Base-by-base conservation (phyloP, 2,797 vertebrate species). In the Sebastes hopkinsi region DNA sequence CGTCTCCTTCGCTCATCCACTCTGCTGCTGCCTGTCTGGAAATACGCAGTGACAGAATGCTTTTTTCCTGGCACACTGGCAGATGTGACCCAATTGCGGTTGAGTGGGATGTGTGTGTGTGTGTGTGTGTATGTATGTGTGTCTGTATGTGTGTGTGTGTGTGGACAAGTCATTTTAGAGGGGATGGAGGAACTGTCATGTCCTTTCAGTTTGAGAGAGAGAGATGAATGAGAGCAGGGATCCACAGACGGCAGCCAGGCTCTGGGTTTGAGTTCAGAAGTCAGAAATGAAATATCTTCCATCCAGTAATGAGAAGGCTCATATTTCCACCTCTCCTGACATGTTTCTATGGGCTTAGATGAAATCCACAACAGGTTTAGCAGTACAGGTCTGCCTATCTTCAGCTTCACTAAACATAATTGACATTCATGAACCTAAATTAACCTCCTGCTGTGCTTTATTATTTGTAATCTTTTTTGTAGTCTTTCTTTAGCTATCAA, bases 51-150 rank as follows among this genome's bases (percentile, higher is more conserved):
- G 68, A 84, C 58, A 71, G 56, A 74, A 77, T 58, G 64, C 52
- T 83, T 80, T 77, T 65, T 86, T 73, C 67, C 77, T 80, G 58
- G 82, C 70, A 71, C 65, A 76, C 32, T 84, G 67, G 68, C 86
- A 90, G 85, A 89, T 85, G 84, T 87, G 87, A 88, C 87, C 82
- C 75, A 85, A 64, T 90, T 90, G 75, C 64, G 68, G 71, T 69
- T 61, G 76, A 72, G 67, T 64, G 29, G 25, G 8, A 4, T 58
- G 58, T 55, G 62, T 50, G 34, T 27, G 23, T 23, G 14, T 27
- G 27, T 52, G 60, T 56, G 42, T 22, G 4, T 58, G 60, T 38
- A 18, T 52, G 23, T 73, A 14, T 67, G 59, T 29, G 12, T 52
- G 22, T 36, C 11, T 52, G 60, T 60, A 14, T 34, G 3, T 34